A percentile compares a stretch with the other conserved stretches of the same genome.
phyloP scores from a whole-genome alignment of 2,888 invertebrate species.

The Drosophila algonquin region DNA sequence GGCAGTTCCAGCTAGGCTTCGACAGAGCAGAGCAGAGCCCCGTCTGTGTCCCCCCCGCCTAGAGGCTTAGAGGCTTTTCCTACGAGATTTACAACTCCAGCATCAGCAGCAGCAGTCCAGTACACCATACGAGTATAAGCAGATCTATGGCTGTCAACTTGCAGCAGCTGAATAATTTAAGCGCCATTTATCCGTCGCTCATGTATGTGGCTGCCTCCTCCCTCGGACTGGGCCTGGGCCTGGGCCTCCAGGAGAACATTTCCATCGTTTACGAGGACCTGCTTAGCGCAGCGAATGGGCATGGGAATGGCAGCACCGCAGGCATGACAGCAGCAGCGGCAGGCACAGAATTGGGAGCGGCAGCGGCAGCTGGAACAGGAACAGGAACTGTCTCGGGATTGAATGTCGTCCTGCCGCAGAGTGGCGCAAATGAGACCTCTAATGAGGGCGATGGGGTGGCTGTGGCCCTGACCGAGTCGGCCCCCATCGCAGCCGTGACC shows the following conservation, averaged over 20 bases:
- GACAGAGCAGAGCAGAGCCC: background rate
- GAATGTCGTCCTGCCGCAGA: background rate
- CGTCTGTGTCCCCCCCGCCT: conserved; percentile 19
- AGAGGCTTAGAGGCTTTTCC: conserved; percentile 27
- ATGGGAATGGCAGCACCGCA: conserved; percentile 5
- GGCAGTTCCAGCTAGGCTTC: background rate
- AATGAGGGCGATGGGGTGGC: conserved; percentile 21
- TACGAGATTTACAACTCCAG: conserved; percentile 23
- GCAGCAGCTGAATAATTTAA: conserved; percentile 53
- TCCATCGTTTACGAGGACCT: conserved; percentile 65
- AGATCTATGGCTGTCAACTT: conserved; percentile 66
- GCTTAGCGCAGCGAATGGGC: conserved; percentile 41
- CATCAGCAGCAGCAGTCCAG: conserved; percentile 24
- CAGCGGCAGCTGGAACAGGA: conserved; percentile 17
- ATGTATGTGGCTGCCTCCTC: conserved; percentile 71
- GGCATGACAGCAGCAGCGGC: conserved; percentile 1
- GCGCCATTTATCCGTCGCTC: conserved; percentile 58
- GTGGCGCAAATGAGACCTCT: conserved; percentile 15
- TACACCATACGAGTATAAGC: background rate
- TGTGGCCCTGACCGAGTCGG: conserved; percentile 28
- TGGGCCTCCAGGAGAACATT: conserved; percentile 55
- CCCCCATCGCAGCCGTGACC: conserved; percentile 41
- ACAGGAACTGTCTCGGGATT: conserved; percentile 8
- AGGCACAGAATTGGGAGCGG: conserved; percentile 4
- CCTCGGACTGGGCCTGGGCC: conserved; percentile 45